Conservation (phyloP, 2,888 invertebrate species). For the Elysia crispata region DNA sequence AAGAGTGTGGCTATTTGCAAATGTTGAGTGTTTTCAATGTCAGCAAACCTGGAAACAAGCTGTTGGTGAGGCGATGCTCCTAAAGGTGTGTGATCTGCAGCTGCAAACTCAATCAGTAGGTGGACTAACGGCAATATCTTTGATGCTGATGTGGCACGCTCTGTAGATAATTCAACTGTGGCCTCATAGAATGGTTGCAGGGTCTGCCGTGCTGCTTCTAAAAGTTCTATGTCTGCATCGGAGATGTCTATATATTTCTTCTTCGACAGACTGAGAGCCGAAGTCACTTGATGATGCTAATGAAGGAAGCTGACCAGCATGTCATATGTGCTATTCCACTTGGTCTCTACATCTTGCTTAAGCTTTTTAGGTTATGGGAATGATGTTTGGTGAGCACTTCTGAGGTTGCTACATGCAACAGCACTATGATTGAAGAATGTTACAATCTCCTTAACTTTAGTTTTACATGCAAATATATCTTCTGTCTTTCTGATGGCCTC, state of each 20-base stretch:
- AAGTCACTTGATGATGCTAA: background rate
- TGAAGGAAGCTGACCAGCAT: background rate
- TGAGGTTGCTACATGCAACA: background rate
- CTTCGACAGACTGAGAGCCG: background rate
- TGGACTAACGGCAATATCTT: constrained; percentile 1
- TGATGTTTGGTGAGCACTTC: background rate
- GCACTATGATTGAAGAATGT: background rate
- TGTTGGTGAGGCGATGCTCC: background rate
- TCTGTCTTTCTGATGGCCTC: background rate
- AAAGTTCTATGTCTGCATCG: background rate
- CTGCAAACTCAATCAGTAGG: background rate
- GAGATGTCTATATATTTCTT: background rate
- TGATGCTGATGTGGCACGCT: background rate
- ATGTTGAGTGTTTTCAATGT: background rate
- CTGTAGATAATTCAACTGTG: background rate
- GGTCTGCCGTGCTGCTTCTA: too few relatives aligned
- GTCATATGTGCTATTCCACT: constrained; percentile 12
- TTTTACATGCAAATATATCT: background rate
- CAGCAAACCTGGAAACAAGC: background rate
- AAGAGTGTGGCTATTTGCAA: background rate
- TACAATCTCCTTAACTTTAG: constrained; percentile 6
- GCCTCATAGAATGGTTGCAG: constrained; percentile 6
- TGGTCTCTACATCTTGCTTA: constrained; percentile 10
- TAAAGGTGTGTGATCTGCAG: background rate
- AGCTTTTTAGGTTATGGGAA: background rate